A percentile compares a stretch with the other conserved stretches of the same genome.
Conservation (phyloP, 2,888 invertebrate species). For the Parthenolecanium corni region DNA sequence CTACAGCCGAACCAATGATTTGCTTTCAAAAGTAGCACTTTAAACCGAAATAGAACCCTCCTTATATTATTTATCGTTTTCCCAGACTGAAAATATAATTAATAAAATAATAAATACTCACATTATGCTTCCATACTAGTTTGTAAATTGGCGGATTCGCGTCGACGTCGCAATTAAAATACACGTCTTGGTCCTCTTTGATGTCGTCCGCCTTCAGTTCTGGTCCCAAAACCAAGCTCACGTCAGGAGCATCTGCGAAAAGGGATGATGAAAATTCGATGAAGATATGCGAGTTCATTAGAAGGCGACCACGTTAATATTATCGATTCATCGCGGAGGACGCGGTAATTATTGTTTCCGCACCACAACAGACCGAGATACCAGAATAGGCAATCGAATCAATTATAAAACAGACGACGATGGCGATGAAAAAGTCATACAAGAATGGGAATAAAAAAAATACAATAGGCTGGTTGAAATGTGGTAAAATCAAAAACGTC, state of each 20-base stretch:
- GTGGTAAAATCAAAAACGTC: too few species aligned
- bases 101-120: conserved; percentile 43
- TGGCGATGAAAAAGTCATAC: not conserved
- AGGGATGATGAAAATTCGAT: not conserved
- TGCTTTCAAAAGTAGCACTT: too few species aligned
- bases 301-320: too few species aligned
- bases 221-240: conserved; percentile 57
- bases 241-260: conserved; percentile 53
- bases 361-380: too few species aligned
- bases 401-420: too few species aligned
- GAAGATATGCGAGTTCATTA: not conserved
- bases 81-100: too few species aligned
- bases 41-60: too few species aligned
- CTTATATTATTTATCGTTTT: too few species aligned
- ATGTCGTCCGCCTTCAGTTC: conserved; percentile 67
- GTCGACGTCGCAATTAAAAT: conserved; percentile 66
- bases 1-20: too few species aligned
- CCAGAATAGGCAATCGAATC: not conserved
- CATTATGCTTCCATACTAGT: conserved; percentile 69
- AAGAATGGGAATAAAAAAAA: not conserved
- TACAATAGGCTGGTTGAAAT: too few species aligned
- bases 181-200: conserved; percentile 67
- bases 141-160: conserved; percentile 68
- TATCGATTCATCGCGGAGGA: too few species aligned
- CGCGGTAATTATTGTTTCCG: too few species aligned